Percentiles rank a stretch among this genome's conserved stretches.
Conservation (phyloP, 2,888 invertebrate species). For the Aphodius granarius region DNA sequence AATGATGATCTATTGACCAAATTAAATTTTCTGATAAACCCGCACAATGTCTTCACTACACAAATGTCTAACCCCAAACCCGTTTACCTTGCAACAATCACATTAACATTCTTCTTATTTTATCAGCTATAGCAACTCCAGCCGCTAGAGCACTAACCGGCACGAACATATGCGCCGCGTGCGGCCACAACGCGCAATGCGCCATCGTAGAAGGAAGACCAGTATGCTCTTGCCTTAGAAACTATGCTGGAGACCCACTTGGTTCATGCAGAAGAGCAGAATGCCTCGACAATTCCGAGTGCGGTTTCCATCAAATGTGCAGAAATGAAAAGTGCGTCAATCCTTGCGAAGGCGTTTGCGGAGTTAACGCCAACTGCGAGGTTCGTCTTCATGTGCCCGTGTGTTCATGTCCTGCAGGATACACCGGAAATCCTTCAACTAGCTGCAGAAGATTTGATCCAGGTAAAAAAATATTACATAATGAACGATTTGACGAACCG, state of each 20-base stretch:
- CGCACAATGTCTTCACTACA: neutral
- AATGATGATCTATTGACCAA: no score
- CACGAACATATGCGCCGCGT: slow-evolving; percentile 39
- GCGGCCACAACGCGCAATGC: slow-evolving; percentile 71
- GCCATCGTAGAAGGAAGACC: slow-evolving; percentile 68
- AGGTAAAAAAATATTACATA: slow-evolving; percentile 56
- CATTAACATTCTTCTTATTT: neutral
- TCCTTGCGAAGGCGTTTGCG: slow-evolving; percentile 77
- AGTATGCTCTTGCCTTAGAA: slow-evolving; percentile 78
- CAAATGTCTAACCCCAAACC: neutral
- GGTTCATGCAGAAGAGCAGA: slow-evolving; percentile 64
- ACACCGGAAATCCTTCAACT: slow-evolving; percentile 76
- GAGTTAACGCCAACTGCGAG: slow-evolving; percentile 74
- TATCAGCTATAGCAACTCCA: slow-evolving; percentile 1
- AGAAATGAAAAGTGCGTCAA: slow-evolving; percentile 77
- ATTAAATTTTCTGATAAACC: neutral
- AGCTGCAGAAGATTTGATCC: slow-evolving; percentile 74
- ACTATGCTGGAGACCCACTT: slow-evolving; percentile 80
- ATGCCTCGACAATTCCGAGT: slow-evolving; percentile 71
- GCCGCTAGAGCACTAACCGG: neutral
- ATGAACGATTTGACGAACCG: slow-evolving; percentile 9
- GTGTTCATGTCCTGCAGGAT: slow-evolving; percentile 77
- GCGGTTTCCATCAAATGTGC: slow-evolving; percentile 71
- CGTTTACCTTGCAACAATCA: neutral
- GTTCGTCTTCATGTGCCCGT: slow-evolving; percentile 77